These are phyloP conservation scores for Monomorium pharaonis DNA, from an alignment of 1,140 invertebrate genomes.

Conservation along the genomic window DNA sequence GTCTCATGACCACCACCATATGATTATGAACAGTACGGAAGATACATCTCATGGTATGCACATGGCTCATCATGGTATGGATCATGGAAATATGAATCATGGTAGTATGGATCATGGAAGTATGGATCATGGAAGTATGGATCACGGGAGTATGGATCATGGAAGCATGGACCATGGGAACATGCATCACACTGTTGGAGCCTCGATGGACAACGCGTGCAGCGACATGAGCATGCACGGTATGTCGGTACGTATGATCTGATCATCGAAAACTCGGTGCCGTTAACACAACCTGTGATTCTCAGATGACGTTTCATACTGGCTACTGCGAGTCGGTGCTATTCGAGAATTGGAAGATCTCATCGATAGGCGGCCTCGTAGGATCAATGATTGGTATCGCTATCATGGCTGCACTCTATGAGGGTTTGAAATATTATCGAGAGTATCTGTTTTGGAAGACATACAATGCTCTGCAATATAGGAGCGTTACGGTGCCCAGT, in stretches of 20 bases:
- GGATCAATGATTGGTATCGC: constrained; percentile 95
- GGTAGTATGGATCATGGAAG: constrained; percentile 46
- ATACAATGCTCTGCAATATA: constrained; percentile 89
- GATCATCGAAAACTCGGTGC: not conserved
- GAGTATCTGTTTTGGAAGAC: constrained; percentile 94
- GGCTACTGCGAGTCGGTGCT: constrained; percentile 91
- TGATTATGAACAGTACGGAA: constrained; percentile 49
- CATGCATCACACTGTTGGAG: constrained; percentile 51
- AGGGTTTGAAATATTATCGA: constrained; percentile 96
- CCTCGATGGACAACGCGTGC: constrained; percentile 27
- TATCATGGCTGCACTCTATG: constrained; percentile 94
- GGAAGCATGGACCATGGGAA: constrained; percentile 53
- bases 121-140: constrained; percentile 66
- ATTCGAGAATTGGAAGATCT: constrained; percentile 92
- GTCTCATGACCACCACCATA: constrained; percentile 75
- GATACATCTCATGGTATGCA: not conserved
- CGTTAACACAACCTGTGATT: not conserved
- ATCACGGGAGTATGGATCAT: constrained; percentile 56
- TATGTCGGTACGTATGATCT: constrained; percentile 79
- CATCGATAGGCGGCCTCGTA: constrained; percentile 90
- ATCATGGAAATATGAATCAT: constrained; percentile 1
- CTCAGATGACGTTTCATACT: constrained; percentile 92
- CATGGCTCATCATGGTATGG: constrained; percentile 58
- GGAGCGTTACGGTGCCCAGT: constrained; percentile 90
- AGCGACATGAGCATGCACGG: constrained; percentile 69